Evolutionary conservation across 2,113 vertebrate species (phyloP).

Genomic region (Urocolius indicus): DNA sequence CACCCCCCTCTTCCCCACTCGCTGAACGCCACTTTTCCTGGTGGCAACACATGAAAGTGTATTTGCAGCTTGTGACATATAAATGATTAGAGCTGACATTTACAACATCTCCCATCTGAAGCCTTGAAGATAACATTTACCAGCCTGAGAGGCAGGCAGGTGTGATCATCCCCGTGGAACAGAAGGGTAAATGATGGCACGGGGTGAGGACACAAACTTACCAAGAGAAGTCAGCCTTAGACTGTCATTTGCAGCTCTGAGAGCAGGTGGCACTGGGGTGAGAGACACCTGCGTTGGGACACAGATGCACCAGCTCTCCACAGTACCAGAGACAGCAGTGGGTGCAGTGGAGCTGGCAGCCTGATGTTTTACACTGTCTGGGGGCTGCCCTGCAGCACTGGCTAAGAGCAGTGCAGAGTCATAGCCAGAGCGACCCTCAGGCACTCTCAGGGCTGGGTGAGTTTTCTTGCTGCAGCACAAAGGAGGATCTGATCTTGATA

Average conservation of each 20-base stretch:
- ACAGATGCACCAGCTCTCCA: accelerated
- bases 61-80: background rate
- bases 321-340: accelerated
- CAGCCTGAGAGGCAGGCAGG: background rate
- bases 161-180: background rate
- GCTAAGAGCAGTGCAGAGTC: background rate
- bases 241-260: background rate
- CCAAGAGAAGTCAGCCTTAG: background rate
- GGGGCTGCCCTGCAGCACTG: background rate
- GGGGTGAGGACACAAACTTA: background rate
- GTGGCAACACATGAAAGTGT: background rate
- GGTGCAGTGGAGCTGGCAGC: accelerated
- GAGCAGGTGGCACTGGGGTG: background rate
- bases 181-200: background rate
- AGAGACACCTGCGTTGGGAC: background rate
- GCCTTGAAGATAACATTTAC: background rate
- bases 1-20: background rate
- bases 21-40: background rate
- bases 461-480: background rate
- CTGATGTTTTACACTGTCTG: background rate
- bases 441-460: background rate
- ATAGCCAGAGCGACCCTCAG: too few species aligned
- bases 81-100: background rate
- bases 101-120: background rate
- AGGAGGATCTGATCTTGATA: background rate